Conservation (phyloP, 2,113 vertebrate genomes). For the Phycodurus eques region DNA sequence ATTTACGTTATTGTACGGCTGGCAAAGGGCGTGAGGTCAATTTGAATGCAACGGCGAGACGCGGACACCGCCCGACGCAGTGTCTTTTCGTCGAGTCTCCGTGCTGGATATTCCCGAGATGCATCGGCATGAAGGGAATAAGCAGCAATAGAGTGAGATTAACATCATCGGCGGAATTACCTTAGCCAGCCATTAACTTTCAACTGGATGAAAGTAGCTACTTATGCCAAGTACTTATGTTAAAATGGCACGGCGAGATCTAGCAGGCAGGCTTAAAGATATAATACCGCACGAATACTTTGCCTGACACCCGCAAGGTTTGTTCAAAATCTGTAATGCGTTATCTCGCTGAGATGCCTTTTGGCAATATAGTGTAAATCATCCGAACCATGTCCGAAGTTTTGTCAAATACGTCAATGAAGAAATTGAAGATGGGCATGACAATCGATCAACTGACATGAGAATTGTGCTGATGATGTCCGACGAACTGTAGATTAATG, state of each 20-base stretch:
- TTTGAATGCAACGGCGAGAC: slow-evolving; percentile 54
- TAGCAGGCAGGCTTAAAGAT: not conserved
- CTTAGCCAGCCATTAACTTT: slow-evolving; percentile 27
- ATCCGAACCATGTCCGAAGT: too few relatives aligned
- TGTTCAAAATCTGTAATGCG: too few relatives aligned
- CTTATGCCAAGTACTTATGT: not conserved
- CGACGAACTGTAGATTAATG: too few relatives aligned
- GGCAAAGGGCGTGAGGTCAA: slow-evolving; percentile 50
- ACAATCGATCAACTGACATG: not conserved
- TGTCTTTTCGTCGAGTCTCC: slow-evolving; percentile 12
- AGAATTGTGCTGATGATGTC: too few relatives aligned
- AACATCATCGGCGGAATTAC: slow-evolving; percentile 58
- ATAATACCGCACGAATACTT: not conserved
- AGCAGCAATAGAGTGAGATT: slow-evolving; percentile 70
- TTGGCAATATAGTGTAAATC: too few relatives aligned
- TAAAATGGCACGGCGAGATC: not conserved
- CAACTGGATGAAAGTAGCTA: not conserved
- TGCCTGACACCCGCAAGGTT: not conserved
- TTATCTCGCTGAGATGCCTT: too few relatives aligned
- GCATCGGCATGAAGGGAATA: slow-evolving; percentile 34
- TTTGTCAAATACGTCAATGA: too few relatives aligned
- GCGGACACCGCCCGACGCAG: slow-evolving; percentile 18
- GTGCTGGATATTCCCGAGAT: slow-evolving; percentile 36
- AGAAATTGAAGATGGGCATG: too few relatives aligned
- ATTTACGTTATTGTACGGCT: slow-evolving; percentile 45